Evolutionary conservation across 2,797 vertebrate species (phyloP), one percentile per base, ranked within the genome.

Genomic region (Lindbergichthys nudifrons): DNA sequence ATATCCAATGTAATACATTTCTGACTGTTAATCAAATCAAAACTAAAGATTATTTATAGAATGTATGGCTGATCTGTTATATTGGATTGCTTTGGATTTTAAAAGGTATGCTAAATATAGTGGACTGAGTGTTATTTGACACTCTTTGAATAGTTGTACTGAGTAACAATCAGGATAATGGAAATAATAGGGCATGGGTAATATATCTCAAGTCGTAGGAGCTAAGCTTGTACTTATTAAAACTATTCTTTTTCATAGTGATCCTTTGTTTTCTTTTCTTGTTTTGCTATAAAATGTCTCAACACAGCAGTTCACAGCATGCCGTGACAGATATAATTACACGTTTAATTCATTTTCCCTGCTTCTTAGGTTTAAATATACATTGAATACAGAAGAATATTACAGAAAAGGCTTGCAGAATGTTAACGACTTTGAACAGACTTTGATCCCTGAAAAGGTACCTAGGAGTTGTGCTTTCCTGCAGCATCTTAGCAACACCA

Each of bases 401-500:
- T 54, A 43, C 26, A 46, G 12, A 15, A 36, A 19, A 50, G 39
- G 23, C 41, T 52, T 60, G n/a, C 47, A 45, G 39, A 76, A 73
- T 59, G 18, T 50, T 21, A 68, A 39, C 12, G 26, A 47, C 42
- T 73, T 45, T 69, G 61, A 48, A 45, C 36, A 41, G 32, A 50
- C 78, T 78, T 64, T 68, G 42, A 83, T 73, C 57, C 26, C 19
- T 51, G 26, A 13, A 43, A 53, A 51, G 21, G 47, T 77, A 14
- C 32, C 58, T 54, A 66, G 65, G 82, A 73, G 82, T 63, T 65
- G 57, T 51, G 13, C 21, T 26, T 51, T 62, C 65, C 67, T 67
- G 13, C 3, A 9, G 65, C 0, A 0, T 57, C 32, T 61, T 70
- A 13, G n/a, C 61, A 70, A 26, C 26, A 26, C 26, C 26, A 70